phyloP scores from a whole-genome alignment of 2,113 vertebrate species.

The Ageneiosus marmoratus region DNA sequence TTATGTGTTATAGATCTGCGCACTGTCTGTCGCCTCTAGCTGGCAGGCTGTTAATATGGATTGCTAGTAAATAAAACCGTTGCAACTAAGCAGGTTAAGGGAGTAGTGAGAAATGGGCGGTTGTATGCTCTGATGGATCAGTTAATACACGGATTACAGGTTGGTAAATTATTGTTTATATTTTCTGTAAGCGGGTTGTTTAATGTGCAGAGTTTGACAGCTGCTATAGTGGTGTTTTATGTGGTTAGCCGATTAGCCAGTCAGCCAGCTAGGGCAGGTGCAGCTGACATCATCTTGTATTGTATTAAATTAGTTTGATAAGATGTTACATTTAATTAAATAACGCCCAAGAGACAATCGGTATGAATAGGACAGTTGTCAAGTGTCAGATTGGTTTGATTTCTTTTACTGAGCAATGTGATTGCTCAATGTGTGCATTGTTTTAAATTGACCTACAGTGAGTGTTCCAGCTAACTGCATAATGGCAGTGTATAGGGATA shows the following conservation, averaged over 20 bases:
- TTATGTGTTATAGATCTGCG: neutral
- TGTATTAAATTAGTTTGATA: neutral
- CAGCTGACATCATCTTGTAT: constrained; percentile 15
- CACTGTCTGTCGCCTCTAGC: neutral
- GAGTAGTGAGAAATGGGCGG: neutral
- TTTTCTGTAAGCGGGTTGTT: neutral
- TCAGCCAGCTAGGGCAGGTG: constrained; percentile 37
- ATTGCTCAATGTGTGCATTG: neutral
- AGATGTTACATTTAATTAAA: neutral
- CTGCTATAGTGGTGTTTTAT: neutral
- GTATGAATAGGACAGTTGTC: neutral
- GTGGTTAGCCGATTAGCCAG: constrained; percentile 37
- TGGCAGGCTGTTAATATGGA: constrained; percentile 17
- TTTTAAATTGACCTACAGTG: neutral
- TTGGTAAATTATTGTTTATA: neutral
- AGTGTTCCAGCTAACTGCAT: neutral
- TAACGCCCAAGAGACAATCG: neutral
- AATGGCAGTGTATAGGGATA: neutral
- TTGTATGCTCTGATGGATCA: constrained; percentile 20
- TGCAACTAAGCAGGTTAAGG: neutral
- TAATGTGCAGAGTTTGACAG: neutral
- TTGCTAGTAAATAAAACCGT: constrained; percentile 44
- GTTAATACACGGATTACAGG: constrained; percentile 13
- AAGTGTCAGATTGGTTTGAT: neutral
- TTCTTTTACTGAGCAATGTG: neutral